phyloP scores from a whole-genome alignment of 2,797 vertebrate genomes.

The Malurus splendens region DNA sequence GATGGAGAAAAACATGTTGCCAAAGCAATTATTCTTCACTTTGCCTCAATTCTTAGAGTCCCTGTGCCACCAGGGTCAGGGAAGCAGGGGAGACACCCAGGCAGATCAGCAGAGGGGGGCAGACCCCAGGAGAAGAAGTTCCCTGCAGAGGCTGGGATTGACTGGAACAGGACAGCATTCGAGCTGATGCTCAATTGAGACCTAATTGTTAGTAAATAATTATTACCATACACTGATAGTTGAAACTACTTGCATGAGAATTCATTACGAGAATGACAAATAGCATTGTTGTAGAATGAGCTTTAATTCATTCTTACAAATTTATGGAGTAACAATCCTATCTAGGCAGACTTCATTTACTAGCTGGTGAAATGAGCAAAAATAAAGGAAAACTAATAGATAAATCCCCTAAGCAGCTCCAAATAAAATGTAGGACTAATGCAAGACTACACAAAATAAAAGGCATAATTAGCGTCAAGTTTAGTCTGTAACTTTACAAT shows the following conservation, averaged over 20 bases:
- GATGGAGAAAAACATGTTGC: not conserved
- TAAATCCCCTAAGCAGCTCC: not conserved
- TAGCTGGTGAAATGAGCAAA: slow-evolving; percentile 27
- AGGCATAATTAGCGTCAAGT: not conserved
- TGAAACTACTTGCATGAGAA: slow-evolving; percentile 27
- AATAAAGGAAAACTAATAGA: slow-evolving; percentile 26
- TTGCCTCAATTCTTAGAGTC: not conserved
- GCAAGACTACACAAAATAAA: slow-evolving; percentile 1
- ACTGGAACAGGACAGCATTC: not conserved
- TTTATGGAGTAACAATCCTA: slow-evolving; percentile 39
- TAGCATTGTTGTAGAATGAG: slow-evolving; percentile 9
- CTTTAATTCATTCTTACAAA: slow-evolving; percentile 26
- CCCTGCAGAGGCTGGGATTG: not conserved
- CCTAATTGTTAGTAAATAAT: slow-evolving; percentile 40
- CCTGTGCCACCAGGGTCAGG: not conserved
- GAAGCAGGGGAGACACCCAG: not conserved
- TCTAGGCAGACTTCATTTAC: slow-evolving; percentile 34
- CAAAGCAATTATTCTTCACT: not conserved
- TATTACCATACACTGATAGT: not conserved
- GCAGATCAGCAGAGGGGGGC: not conserved
- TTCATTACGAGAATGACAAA: slow-evolving; percentile 24
- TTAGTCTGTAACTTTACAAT: not conserved
- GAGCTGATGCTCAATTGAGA: not conserved
- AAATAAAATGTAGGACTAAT: not conserved
- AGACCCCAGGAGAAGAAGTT: not conserved